Conservation (phyloP, 1,140 invertebrate genomes). For the Bombus polaris region DNA sequence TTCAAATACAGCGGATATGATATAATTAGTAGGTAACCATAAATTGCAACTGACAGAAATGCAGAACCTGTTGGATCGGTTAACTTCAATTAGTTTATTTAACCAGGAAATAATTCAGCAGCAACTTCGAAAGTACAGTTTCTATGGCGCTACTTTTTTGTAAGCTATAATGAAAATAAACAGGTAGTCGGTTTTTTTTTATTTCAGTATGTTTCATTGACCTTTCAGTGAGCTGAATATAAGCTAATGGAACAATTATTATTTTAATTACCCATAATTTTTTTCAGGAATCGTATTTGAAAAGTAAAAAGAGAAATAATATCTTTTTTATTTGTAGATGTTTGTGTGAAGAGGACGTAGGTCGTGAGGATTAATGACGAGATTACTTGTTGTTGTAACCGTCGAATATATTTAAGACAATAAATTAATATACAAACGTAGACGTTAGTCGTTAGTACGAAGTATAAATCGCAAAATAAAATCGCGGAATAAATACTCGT, state of each 20-base stretch:
- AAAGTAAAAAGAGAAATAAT: neutral
- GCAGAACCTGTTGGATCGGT: neutral
- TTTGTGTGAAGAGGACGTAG: no score
- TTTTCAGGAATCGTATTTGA: neutral
- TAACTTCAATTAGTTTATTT: neutral
- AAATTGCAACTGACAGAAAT: neutral
- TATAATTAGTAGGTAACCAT: neutral
- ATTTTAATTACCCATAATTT: neutral
- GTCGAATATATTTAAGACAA: no score
- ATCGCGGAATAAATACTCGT: no score
- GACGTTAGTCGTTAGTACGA: no score
- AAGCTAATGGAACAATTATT: neutral
- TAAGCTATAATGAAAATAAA: neutral
- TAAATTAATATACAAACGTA: no score
- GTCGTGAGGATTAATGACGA: no score
- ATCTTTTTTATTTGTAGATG: neutral
- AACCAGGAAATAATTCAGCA: slow-evolving; percentile 20
- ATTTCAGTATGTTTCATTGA: neutral
- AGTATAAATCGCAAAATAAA: no score
- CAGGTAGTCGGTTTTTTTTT: neutral
- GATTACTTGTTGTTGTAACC: no score
- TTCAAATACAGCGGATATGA: neutral
- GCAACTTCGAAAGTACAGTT: slow-evolving; percentile 14
- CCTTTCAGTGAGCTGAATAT: neutral
- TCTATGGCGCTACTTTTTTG: neutral